These are phyloP conservation scores for Pitangus sulphuratus DNA, from an alignment of 2,797 vertebrate species.

Conservation along the genomic window DNA sequence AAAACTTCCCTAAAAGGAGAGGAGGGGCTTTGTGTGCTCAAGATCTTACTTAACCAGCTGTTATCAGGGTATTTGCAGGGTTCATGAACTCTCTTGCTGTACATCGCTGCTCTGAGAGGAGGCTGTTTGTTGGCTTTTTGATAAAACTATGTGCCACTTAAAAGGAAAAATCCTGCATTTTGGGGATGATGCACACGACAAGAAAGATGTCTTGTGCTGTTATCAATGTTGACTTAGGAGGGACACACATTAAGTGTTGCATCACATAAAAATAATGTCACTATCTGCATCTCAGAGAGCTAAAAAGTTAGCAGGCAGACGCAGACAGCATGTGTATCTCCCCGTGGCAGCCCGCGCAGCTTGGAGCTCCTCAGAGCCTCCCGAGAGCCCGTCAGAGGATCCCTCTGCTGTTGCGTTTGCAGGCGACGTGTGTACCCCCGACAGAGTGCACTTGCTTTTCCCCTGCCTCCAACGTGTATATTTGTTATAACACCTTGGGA, in stretches of 20 bases:
- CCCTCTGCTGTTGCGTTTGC: neutral
- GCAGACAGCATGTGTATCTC: neutral
- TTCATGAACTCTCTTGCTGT: neutral
- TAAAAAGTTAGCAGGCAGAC: neutral
- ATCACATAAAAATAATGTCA: neutral
- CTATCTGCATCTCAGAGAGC: neutral
- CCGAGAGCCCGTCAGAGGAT: neutral
- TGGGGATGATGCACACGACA: neutral
- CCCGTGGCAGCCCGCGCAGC: neutral
- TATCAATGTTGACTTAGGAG: neutral
- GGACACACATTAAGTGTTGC: neutral
- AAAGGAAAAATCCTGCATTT: neutral
- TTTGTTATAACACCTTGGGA: slow-evolving; percentile 53
- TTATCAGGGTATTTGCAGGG: neutral
- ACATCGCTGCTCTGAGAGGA: neutral
- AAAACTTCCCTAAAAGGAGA: neutral
- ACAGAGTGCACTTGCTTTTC: accelerated
- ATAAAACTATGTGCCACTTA: neutral
- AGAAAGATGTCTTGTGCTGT: neutral
- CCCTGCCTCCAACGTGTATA: neutral
- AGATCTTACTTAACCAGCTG: slow-evolving; percentile 31
- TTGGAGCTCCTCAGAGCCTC: neutral
- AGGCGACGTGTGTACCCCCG: accelerated
- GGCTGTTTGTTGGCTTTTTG: neutral
- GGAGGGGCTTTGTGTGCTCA: neutral